Evolutionary conservation across 37 sponge, comb jelly and placozoan species (phyloP), one percentile per base, ranked within the genome.

Genomic region (Lycopodina hypogea): DNA sequence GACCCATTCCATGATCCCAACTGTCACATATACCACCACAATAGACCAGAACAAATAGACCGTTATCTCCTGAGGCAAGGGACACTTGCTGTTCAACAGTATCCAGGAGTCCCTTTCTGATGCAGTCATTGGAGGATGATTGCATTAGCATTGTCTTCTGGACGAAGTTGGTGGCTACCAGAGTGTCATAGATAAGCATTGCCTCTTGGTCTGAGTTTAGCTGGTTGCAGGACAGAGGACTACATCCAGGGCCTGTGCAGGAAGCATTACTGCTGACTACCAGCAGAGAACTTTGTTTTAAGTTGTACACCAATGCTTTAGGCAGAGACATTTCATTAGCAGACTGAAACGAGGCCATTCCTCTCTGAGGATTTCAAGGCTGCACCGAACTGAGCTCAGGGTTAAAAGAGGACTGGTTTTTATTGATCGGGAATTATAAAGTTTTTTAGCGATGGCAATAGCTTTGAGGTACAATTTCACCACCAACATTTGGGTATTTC

Each of bases 31-130:
- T 34, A 32, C 34, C 34, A 2, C 87, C 91, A 42, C 71, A 71
- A 70, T 81, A 86, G 62, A 36, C 26, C 35, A 86, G 82, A 28
- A 91, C 45, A 51, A 86, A 79, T 21, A 86, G 21, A 38, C 87
- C 87, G 0, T 78, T 63, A 2, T 40, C 21, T 15, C 73, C 79
- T 12, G 66, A 30, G 17, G 74, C 87, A 32, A 39, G 77, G 33
- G 51, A 26, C 0, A 78, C 86, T 22, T 64, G 36, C 52, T 81
- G 55, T 38, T 74, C 61, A 34, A 90, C 69, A 19, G 64, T 32
- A 23, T 33, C 30, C 34, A 42, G 59, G 19, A 90, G 59, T 0
- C 82, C 90, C 23, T 77, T 42, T 14, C 33, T 64, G 8, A 59
- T 86, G 37, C 75, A 79, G 12, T 52, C n/a, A 24, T 30, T 32